A percentile compares a stretch with the other conserved stretches of the same genome.
phyloP scores from a whole-genome alignment of 2,888 invertebrate species.

The Metalampra italica region DNA sequence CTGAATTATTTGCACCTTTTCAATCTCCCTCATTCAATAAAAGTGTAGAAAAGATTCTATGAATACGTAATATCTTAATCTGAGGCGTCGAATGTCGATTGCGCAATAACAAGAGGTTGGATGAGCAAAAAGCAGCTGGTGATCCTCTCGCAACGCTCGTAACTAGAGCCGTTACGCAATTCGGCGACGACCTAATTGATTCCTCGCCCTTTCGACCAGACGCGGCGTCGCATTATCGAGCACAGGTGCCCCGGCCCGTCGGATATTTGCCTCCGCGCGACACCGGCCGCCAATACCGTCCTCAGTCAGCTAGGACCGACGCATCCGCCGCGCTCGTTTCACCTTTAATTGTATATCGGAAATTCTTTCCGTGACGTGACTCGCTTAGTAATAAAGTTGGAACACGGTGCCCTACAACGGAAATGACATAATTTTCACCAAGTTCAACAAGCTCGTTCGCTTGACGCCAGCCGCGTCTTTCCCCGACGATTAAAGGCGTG shows the following conservation, averaged over 20 bases:
- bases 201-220: slow-evolving; percentile 73
- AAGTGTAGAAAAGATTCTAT: slow-evolving; percentile 53
- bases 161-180: slow-evolving; percentile 74
- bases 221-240: slow-evolving; percentile 73
- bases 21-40: slow-evolving; percentile 16
- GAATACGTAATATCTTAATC: slow-evolving; percentile 71
- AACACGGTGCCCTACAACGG: slow-evolving; percentile 48
- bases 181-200: slow-evolving; percentile 76
- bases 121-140: slow-evolving; percentile 75
- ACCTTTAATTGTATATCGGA: slow-evolving; percentile 69
- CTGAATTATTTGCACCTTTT: not conserved
- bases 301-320: slow-evolving; percentile 46
- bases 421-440: slow-evolving; percentile 66
- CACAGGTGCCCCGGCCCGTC: slow-evolving; percentile 65
- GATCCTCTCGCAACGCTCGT: slow-evolving; percentile 67
- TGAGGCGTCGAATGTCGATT: slow-evolving; percentile 66
- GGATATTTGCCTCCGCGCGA: slow-evolving; percentile 64
- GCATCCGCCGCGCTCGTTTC: slow-evolving; percentile 47
- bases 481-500: slow-evolving; percentile 47
- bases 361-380: slow-evolving; percentile 66
- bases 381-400: slow-evolving; percentile 62
- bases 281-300: slow-evolving; percentile 55
- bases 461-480: slow-evolving; percentile 33
- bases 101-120: slow-evolving; percentile 71
- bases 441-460: slow-evolving; percentile 34